Evolutionary conservation across 2,888 invertebrate genomes (phyloP), one percentile per base, ranked within the genome.

Genomic region (Byasa hedistus): DNA sequence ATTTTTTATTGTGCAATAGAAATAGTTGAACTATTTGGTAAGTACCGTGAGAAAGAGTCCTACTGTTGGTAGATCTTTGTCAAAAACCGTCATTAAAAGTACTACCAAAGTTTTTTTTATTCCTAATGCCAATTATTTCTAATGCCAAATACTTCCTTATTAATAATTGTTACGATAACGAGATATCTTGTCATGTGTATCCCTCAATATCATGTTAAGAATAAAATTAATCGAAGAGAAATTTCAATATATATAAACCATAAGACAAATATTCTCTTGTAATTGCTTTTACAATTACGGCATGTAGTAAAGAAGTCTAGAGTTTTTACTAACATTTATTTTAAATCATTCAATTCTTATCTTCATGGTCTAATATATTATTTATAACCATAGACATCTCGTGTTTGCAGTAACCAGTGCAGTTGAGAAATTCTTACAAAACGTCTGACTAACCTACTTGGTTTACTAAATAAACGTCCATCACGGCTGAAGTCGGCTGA

Each of bases 1-100:
- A 70, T 71, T 75, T 76, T 77, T 75, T 75, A 76, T 79, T 80
- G 77, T 70, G 78, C 75, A 80, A 80, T 70, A 70, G 70, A 71
- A 71, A 39, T 72, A 72, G 70, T 71, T 70, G 73, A 71, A 71
- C 69, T 69, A 66, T 68, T 66, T 39, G 65, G 67, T 5, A 5
- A 55, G 44, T 32, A 58, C 39, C 66, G 66, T 66, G 66, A 63
- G 66, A 66, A 54, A 57, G 32, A 55, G 32, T 66, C 1, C 21
- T n/a, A n/a, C 51, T n/a, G 51, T 19, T 21, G 48, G 32, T 32
- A 36, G 15, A 36, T 15, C 36, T 36, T 12, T 36, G 12, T 7
- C n/a, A 19, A 3, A n/a, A 4, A 48, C 19, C 15, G 48, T 48
- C 0, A 0, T 0, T 10, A 48, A 48, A 48, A 48, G n/a, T 48